phyloP scores from a whole-genome alignment of 2,888 invertebrate genomes.

The Hirtodrosophila cameraria region DNA sequence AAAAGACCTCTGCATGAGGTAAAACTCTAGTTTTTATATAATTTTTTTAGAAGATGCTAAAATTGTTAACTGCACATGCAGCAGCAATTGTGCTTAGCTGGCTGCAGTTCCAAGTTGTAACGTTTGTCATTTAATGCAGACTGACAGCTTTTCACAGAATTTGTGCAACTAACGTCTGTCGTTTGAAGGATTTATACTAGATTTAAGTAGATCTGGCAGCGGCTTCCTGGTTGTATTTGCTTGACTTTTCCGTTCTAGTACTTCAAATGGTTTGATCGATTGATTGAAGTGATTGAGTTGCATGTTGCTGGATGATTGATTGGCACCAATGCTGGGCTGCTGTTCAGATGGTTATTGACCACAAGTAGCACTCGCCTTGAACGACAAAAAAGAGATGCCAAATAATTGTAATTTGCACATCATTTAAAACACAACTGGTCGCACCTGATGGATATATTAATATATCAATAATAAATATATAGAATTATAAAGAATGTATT shows the following conservation, averaged over 20 bases:
- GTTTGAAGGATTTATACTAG: background rate
- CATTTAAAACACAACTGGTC: conserved; percentile 53
- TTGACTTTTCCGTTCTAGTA: conserved; percentile 44
- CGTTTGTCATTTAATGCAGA: conserved; percentile 42
- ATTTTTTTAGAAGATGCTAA: too few species aligned
- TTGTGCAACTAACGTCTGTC: conserved; percentile 4
- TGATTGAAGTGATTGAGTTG: conserved; percentile 51
- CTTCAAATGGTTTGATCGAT: conserved; percentile 29
- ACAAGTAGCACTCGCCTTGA: too few species aligned
- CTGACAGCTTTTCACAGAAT: conserved; percentile 50
- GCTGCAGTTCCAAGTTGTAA: background rate
- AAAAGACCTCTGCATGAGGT: too few species aligned
- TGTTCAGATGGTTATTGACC: too few species aligned
- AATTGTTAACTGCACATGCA: too few species aligned
- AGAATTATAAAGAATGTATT: conserved; percentile 2
- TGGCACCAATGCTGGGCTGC: too few species aligned
- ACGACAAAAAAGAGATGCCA: conserved; percentile 30
- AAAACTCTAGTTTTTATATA: too few species aligned
- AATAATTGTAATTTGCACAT: conserved; percentile 70
- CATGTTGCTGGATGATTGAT: conserved; percentile 60
- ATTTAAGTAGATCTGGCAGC: conserved; percentile 29
- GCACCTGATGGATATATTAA: conserved; percentile 42
- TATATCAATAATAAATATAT: conserved; percentile 8
- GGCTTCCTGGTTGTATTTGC: conserved; percentile 48
- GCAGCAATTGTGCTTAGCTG: too few species aligned